A percentile compares a stretch with the other conserved stretches of the same genome.
Evolutionary conservation across 2,113 vertebrate genomes (phyloP).

Genomic region (Hippoglossus stenolepis): DNA sequence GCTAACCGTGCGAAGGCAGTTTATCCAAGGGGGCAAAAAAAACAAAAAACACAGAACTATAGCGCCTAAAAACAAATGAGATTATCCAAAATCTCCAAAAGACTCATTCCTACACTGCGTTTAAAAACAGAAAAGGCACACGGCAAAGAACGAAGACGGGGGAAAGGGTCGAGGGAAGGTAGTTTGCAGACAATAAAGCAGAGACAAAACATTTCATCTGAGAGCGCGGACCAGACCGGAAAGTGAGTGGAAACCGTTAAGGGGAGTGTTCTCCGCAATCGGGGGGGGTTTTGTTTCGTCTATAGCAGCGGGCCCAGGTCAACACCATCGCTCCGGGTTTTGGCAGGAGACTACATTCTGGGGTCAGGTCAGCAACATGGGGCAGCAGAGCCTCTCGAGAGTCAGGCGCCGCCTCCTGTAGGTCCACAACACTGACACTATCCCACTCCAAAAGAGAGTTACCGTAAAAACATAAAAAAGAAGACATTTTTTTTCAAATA

Average conservation of each 20-base stretch:
- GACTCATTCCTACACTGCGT: constrained; percentile 28
- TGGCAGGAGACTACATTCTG: constrained; percentile 77
- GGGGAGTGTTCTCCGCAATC: constrained; percentile 32
- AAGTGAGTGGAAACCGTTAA: constrained; percentile 21
- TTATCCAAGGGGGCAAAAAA: background rate
- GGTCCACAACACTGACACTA: constrained; percentile 65
- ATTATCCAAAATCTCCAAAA: background rate
- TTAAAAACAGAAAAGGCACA: constrained; percentile 76
- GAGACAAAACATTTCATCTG: constrained; percentile 22
- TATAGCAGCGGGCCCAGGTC: constrained; percentile 71
- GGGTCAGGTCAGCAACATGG: constrained; percentile 67
- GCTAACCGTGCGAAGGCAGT: constrained; percentile 56
- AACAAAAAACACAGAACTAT: background rate
- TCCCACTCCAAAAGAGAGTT: constrained; percentile 51
- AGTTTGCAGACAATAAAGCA: constrained; percentile 4
- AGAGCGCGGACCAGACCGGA: background rate
- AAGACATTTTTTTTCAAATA: constrained; percentile 47
- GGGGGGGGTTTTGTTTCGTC: constrained; percentile 34
- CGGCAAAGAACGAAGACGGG: constrained; percentile 46
- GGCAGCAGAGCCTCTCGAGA: constrained; percentile 30
- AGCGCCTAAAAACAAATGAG: background rate
- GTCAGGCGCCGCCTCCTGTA: constrained; percentile 53
- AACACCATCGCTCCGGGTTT: constrained; percentile 42
- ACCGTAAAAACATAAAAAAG: constrained; percentile 59
- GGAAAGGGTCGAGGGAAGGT: background rate